Evolutionary conservation across 2,113 vertebrate genomes (phyloP).

Genomic region (Campylomormyrus numenius): DNA sequence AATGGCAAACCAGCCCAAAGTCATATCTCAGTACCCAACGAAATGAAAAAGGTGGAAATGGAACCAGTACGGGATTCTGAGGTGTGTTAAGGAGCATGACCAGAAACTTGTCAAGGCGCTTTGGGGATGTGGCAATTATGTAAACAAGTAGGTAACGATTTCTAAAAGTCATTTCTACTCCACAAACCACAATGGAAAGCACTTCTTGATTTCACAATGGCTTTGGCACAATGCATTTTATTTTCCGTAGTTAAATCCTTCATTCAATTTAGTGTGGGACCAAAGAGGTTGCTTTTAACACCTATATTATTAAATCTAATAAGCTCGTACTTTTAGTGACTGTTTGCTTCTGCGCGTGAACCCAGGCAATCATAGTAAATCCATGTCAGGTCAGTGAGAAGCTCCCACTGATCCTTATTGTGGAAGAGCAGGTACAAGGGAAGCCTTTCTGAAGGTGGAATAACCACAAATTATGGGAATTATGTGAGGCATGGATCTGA

Average conservation of each 20-base stretch:
- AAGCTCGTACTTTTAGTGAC: not conserved
- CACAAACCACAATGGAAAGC: not conserved
- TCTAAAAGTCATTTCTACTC: not conserved
- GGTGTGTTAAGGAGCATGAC: not conserved
- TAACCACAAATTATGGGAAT: conserved; percentile 60
- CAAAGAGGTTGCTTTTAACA: not conserved
- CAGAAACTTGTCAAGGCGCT: not conserved
- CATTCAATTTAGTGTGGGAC: not conserved
- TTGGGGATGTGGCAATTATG: not conserved
- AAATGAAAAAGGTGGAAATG: not conserved
- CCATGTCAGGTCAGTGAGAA: conserved; percentile 35
- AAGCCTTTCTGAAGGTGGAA: conserved; percentile 39
- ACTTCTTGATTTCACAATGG: not conserved
- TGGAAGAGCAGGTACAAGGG: conserved; percentile 51
- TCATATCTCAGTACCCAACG: not conserved
- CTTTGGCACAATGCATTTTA: not conserved
- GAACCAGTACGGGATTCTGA: not conserved
- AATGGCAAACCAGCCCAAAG: not conserved
- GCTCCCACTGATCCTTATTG: conserved; percentile 46
- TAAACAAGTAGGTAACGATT: not conserved
- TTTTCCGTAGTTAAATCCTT: not conserved
- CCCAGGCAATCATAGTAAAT: conserved; percentile 37
- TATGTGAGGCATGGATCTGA: conserved; percentile 54
- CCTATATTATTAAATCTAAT: not conserved
- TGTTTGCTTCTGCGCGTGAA: conserved; percentile 2